A percentile compares a stretch with the other conserved stretches of the same genome.
Conservation (phyloP, 2,797 vertebrate species). For the Mus caroli region DNA sequence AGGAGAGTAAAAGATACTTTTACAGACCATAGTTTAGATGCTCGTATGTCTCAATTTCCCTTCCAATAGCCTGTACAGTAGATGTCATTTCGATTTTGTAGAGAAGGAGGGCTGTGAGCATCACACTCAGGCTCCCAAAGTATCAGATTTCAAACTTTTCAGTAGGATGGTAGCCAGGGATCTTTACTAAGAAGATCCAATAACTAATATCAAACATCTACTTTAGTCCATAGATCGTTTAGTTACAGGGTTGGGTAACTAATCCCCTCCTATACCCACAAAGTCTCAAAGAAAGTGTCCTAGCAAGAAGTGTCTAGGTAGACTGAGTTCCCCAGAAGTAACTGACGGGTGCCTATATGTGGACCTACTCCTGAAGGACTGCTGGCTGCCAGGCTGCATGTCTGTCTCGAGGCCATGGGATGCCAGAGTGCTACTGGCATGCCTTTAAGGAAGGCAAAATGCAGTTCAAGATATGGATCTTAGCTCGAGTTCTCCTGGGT, state of each 20-base stretch:
- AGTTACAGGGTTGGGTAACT: background rate
- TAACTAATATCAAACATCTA: background rate
- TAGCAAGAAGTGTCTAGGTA: background rate
- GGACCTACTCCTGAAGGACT: constrained; percentile 61
- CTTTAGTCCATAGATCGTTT: background rate
- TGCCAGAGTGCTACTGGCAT: too few relatives aligned
- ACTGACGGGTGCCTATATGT: accelerated
- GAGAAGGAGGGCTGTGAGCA: background rate
- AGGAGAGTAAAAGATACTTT: background rate
- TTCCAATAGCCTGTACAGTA: background rate
- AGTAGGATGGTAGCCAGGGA: background rate
- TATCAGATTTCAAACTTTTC: background rate
- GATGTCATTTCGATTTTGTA: background rate
- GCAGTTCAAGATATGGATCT: background rate
- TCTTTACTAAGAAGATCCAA: background rate
- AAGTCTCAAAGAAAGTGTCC: background rate
- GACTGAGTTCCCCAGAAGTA: background rate
- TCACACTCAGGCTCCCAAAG: background rate
- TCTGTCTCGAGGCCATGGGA: too few relatives aligned
- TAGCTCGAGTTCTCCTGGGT: background rate
- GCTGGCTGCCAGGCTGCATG: too few relatives aligned
- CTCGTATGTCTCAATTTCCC: background rate
- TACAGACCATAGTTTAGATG: background rate
- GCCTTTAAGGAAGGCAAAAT: background rate
- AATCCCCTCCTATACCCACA: background rate